Base-by-base conservation (phyloP, 2,113 vertebrate species). In the Xiphophorus hellerii region DNA sequence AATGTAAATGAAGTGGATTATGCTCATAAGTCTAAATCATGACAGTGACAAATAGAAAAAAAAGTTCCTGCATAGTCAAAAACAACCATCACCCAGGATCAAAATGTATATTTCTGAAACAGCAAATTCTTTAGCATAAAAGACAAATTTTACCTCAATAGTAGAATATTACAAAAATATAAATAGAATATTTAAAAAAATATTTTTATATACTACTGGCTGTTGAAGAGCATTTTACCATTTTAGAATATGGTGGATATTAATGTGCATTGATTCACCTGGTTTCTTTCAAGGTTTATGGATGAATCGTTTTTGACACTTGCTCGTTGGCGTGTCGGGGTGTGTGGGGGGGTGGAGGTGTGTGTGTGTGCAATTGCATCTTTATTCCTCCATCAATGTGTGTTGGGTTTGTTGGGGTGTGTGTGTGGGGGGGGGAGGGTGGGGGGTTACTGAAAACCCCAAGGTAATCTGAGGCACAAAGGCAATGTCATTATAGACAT, bases 401-500 rank as follows among this genome's bases (percentile, higher is more conserved):
- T 82, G 76, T 71, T 78, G 65, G 15, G 25, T 22, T 35, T 74
- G 31, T 33, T 33, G 31, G 31, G 31, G 31, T 7, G 31, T 33
- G 31, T 15, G 39, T 54, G 30, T 66, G 65, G 17, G 65, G 13
- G 27, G 30, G 69, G 44, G 60, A 27, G 62, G 72, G 73, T 0
- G 66, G 66, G 35, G 25, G 69, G 33, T 11, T 3, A 37, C 42
- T 77, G 66, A 88, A 92, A 94, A 93, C 92, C 92, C 92, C 88
- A 91, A 90, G 90, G 92, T 93, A 93, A 94, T 94, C 91, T 93
- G 89, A 89, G 84, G 89, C 90, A 92, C 91, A 93, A 93, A 93
- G 88, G 90, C 92, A 92, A 92, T 92, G 93, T 90, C 90, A 94
- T 95, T 94, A 94, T 92, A 93, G 91, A 94, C 93, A 94, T 92